phyloP scores from a whole-genome alignment of 2,113 vertebrate species.

The Paradisaea rubra region DNA sequence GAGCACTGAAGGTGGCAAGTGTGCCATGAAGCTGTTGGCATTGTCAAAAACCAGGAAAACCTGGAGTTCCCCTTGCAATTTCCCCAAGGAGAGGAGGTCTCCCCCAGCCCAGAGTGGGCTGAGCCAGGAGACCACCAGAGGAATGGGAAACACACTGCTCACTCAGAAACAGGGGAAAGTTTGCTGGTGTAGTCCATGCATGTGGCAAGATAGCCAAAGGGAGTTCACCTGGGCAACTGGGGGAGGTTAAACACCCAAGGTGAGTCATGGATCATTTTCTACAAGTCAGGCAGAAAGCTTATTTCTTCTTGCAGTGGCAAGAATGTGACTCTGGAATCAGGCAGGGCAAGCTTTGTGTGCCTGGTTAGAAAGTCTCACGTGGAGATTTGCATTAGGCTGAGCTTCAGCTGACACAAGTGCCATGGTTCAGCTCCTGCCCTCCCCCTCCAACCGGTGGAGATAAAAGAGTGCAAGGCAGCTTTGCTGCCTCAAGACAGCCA shows the following conservation, averaged over 20 bases:
- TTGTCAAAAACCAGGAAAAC: background rate
- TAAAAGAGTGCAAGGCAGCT: background rate
- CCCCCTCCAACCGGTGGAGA: background rate
- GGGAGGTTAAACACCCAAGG: background rate
- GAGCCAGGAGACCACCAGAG: background rate
- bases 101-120: background rate
- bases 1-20: background rate
- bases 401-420: background rate
- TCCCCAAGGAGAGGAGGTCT: background rate
- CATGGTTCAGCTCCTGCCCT: background rate
- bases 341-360: background rate
- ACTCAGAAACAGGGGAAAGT: background rate
- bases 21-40: background rate
- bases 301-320: background rate
- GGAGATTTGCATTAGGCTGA: background rate
- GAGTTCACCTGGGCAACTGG: background rate
- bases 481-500: background rate
- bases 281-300: background rate
- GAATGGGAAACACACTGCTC: background rate
- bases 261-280: background rate
- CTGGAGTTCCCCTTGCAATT: background rate
- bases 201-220: background rate
- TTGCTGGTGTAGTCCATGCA: background rate
- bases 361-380: background rate
- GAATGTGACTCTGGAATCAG: fast-evolving